Percentiles rank a stretch among this genome's conserved stretches.
Conservation (phyloP, 2,888 invertebrate species). For the Epirrita christyi region DNA sequence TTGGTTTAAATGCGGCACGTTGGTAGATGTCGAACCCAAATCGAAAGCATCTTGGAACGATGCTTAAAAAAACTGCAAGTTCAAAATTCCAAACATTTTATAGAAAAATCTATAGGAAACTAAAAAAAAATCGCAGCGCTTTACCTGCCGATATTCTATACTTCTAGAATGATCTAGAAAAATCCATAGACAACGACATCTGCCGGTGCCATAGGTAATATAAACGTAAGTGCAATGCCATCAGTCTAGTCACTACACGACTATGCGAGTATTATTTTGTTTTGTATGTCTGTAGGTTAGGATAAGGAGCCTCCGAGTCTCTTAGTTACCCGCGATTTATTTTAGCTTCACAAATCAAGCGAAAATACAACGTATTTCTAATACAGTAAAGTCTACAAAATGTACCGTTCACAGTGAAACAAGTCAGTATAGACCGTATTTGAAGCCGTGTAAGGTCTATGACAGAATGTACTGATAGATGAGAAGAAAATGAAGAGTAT, state of each 20-base stretch:
- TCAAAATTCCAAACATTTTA: conserved; percentile 15
- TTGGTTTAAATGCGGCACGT: conserved; percentile 13
- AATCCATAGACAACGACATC: conserved; percentile 8
- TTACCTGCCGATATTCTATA: not conserved
- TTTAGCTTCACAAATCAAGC: not conserved
- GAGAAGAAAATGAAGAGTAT: too few species aligned
- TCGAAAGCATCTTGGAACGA: conserved; percentile 9
- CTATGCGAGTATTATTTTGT: conserved; percentile 28
- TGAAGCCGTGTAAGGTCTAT: not conserved
- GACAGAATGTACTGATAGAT: too few species aligned
- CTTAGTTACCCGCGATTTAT: conserved; percentile 19
- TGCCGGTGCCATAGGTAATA: conserved; percentile 18
- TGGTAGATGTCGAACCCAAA: conserved; percentile 7
- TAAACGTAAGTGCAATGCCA: conserved; percentile 30
- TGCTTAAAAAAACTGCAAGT: not conserved
- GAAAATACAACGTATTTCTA: conserved; percentile 10
- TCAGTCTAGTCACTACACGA: conserved; percentile 36
- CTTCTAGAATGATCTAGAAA: conserved; percentile 1
- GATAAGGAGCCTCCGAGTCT: conserved; percentile 29
- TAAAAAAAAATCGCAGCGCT: conserved; percentile 21
- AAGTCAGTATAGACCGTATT: not conserved
- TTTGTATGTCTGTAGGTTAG: conserved; percentile 28
- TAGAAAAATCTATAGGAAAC: conserved; percentile 18
- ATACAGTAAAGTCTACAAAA: not conserved
- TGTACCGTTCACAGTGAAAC: not conserved